A percentile compares a stretch with the other conserved stretches of the same genome.
phyloP scores from a whole-genome alignment of 1,140 invertebrate species.

The Sinonovacula constricta region DNA sequence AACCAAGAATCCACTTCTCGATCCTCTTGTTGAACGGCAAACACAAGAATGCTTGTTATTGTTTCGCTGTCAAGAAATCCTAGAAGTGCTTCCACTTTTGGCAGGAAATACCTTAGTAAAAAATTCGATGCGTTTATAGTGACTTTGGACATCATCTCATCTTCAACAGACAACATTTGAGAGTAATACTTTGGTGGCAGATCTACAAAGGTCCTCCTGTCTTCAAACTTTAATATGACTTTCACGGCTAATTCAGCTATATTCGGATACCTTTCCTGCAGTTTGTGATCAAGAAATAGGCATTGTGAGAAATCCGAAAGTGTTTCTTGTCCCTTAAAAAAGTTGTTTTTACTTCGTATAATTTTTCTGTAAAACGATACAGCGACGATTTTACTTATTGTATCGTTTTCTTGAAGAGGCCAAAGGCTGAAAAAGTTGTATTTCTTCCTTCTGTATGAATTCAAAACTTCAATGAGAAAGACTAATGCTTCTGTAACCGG shows the following conservation, averaged over 20 bases:
- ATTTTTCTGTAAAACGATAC: constrained; percentile 19
- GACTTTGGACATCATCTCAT: background rate
- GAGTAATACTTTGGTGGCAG: background rate
- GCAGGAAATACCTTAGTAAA: constrained; percentile 1
- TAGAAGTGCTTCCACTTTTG: background rate
- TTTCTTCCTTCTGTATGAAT: too few relatives aligned
- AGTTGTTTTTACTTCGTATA: background rate
- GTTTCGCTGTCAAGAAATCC: too few relatives aligned
- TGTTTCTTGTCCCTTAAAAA: too few relatives aligned
- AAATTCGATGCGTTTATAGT: background rate
- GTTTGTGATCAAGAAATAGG: background rate
- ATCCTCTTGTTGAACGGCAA: background rate
- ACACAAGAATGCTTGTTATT: background rate
- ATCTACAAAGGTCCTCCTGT: background rate
- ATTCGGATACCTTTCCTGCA: background rate
- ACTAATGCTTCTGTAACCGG: background rate
- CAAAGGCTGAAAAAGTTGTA: background rate
- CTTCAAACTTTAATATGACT: background rate
- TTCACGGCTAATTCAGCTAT: background rate
- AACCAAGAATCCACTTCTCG: background rate
- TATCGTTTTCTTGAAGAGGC: background rate
- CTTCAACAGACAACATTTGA: background rate
- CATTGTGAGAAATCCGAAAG: background rate
- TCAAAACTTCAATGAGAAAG: background rate
- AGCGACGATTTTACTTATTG: background rate